Evolutionary conservation across 2,113 vertebrate genomes (phyloP), one percentile per base, ranked within the genome.

Genomic region (Pholis gunnellus): DNA sequence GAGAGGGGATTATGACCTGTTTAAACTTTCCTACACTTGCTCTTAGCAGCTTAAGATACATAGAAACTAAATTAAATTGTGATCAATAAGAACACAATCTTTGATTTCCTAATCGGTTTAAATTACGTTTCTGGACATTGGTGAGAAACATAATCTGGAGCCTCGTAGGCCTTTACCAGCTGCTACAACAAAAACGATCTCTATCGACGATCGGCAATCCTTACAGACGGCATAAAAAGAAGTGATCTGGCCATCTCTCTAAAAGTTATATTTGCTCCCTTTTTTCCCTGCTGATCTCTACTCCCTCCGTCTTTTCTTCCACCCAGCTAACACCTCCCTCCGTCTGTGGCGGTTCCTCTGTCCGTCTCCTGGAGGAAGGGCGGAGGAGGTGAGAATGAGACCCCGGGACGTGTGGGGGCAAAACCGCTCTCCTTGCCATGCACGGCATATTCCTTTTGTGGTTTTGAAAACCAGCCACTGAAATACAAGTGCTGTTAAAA

Each of bases 381-480:
- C 11, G 11, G 9, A 27, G 54, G 54, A 57, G 54, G 54, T 57
- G 54, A 57, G 54, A 90, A 81, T 87, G 83, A 89, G 71, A 82
- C n/a, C 8, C 10, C 4, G 14, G 40, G 83, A 59, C 36, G 59
- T 60, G 69, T 64, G 22, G 22, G 31, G 18, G 68, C 8, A 48
- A 72, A 70, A 50, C 75, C 48, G 54, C 29, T 0, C n/a, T 11
- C 1, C 69, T 29, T 3, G 7, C 46, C 46, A 70, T 36, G 54
- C 61, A 60, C 38, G 0, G 31, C 10, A 17, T 72, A 20, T 66
- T 63, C 31, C 67, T 74, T 31, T 29, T 79, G 27, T 52, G 64
- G 38, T 65, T 80, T 65, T 57, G 36, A 38, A 18, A 74, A 54
- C 44, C 14, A 29, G 29, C 20, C 18, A 29, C 20, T 20, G 0